Base-by-base conservation (phyloP, 1,140 invertebrate genomes). In the Zaprionus davidi region DNA sequence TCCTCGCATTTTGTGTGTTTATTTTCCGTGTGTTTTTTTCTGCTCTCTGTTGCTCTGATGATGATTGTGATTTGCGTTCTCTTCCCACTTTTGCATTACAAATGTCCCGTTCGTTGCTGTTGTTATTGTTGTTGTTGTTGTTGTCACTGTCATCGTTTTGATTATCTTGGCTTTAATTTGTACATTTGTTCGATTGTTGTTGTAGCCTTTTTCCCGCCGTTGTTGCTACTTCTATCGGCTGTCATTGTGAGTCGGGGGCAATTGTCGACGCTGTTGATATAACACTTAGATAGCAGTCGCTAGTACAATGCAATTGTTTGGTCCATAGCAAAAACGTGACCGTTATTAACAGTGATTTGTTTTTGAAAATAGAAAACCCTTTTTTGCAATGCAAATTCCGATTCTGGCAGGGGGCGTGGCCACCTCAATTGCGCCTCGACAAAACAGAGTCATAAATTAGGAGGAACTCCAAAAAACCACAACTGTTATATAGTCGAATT, bases 81-180 rank as follows among this genome's bases (percentile, higher is more conserved):
- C 28, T 24, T 55, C 66, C 38, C 65, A 46, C n/a, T 63, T 87
- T 87, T 81, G 72, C 81, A 78, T 84, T 73, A 84, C 84, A 88
- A 84, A 83, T 78, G 74, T 78, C 64, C 44, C 64, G 44, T 65
- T 76, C 49, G 38, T 49, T 75, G 31, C 53, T 57, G n/a, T n/a
- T 20, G 20, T 20, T 20, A 26, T 70, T 78, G 58, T 71, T 60
- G 11, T 51, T 67, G 20, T 26, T 62, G 67, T 59, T 69, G 58
- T 74, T 59, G 55, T 59, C 63, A 12, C 62, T 64, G 64, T 71
- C 67, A 62, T 72, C 53, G 63, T 46, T 79, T 65, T 55, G 85
- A 85, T 88, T 90, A 88, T 90, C 85, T 90, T 82, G 85, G 85
- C 85, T 85, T 88, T 88, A 88, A 88, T 88, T 88, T 88, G 81